Evolutionary conservation across 2,888 invertebrate genomes (phyloP).

Genomic region (Odontocolon sp.): DNA sequence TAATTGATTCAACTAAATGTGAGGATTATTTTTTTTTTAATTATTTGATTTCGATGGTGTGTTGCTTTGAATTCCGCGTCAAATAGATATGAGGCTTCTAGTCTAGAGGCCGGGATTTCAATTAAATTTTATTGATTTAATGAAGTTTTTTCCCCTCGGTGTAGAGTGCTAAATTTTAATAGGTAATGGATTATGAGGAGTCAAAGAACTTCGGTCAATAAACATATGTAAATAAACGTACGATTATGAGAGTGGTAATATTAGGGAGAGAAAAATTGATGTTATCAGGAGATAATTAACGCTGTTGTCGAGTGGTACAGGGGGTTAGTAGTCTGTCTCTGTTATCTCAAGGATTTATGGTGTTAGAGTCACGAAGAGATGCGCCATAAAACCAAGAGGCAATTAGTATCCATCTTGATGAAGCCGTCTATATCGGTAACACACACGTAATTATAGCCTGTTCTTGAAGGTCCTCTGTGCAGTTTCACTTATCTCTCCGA

Average conservation of each 20-base stretch:
- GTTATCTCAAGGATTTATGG: slow-evolving; percentile 30
- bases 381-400: slow-evolving; percentile 29
- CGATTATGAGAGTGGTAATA: not conserved
- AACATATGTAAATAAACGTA: too few species aligned
- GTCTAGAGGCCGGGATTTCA: too few species aligned
- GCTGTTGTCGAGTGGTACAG: not conserved
- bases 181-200: too few species aligned
- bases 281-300: not conserved
- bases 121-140: too few species aligned
- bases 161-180: too few species aligned
- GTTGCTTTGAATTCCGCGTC: too few species aligned
- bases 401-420: slow-evolving; percentile 53
- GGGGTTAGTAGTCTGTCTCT: slow-evolving; percentile 11
- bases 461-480: slow-evolving; percentile 40
- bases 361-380: slow-evolving; percentile 30
- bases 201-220: too few species aligned
- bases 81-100: too few species aligned
- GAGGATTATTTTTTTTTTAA: too few species aligned
- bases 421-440: slow-evolving; percentile 42
- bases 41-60: too few species aligned
- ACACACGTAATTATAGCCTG: slow-evolving; percentile 17
- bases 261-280: slow-evolving; percentile 1
- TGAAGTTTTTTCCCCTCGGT: too few species aligned
- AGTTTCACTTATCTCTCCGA: slow-evolving; percentile 28
- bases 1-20: too few species aligned